Base-by-base conservation (phyloP, 1,140 invertebrate genomes). In the Danaus melanippus region DNA sequence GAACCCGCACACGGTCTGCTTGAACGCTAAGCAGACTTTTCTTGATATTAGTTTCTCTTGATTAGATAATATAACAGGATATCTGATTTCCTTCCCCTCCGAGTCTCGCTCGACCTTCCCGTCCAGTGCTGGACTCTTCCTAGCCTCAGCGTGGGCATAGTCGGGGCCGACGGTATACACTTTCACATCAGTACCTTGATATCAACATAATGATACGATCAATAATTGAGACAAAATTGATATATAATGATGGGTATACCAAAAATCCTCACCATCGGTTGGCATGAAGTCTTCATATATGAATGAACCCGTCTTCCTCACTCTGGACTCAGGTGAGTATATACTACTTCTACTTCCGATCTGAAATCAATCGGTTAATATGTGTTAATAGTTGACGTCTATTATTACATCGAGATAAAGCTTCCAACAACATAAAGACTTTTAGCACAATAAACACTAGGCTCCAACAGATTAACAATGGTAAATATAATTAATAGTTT, bases 221-320 rank as follows among this genome's bases (percentile, higher is more conserved):
- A 47, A 47, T 47, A 47, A 47, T 15, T 15, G 6, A 12, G 6
- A 7, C 1, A n/a, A 10, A 44, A 44, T 44, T 41, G 46, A 11
- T 51, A 48, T 51, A 51, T 57, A 8, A 57, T 57, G 42, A 49
- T 57, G 45, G 45, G 43, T 51, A 42, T 46, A 53, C 15, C 39
- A 42, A 32, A 56, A 3, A 41, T 41, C 17, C 88, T 86, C 92
- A 82, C 98, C 98, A 91, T 99, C 98, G 15, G 98, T 99, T 1
- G 98, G 98, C 97, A 99, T 99, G 85, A 99, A 99, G 88, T 99
- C 98, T 92, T 99, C 98, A 84, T 99, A 99, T 76, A 99, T 99
- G 87, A 97, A 99, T 9, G 97, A 99, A 11, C 98, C 98, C 12
- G 95, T 96, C 87, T 97, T 98, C 32, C 98, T 90, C 10, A 99